Conservation (phyloP, 2,797 vertebrate species). For the Chrysolophus pictus region DNA sequence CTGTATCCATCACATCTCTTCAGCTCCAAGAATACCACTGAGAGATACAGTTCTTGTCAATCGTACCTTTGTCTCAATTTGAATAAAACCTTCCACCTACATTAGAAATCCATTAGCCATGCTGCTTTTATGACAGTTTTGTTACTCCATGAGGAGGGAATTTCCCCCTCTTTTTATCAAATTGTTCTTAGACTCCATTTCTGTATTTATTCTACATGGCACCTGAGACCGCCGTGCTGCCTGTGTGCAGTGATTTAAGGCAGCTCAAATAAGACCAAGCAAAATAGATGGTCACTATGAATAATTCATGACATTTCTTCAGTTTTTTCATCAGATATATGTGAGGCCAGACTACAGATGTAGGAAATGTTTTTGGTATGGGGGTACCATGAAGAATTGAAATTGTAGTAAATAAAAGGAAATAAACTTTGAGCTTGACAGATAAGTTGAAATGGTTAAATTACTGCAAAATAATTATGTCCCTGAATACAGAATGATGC, state of each 20-base stretch:
- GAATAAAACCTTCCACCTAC: slow-evolving; percentile 58
- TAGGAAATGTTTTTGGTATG: not conserved
- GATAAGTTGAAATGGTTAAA: not conserved
- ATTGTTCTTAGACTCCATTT: not conserved
- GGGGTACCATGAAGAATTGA: not conserved
- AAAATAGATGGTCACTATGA: not conserved
- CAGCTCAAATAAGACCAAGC: not conserved
- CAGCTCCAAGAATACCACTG: slow-evolving; percentile 45
- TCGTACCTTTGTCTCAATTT: slow-evolving; percentile 68
- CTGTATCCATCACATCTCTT: slow-evolving; percentile 29
- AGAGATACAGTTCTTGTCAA: slow-evolving; percentile 66
- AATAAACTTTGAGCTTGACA: not conserved
- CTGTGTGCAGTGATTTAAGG: not conserved
- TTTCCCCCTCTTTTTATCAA: not conserved
- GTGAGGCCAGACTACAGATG: not conserved
- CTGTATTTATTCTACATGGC: not conserved
- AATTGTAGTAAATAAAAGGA: not conserved
- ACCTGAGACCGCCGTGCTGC: not conserved
- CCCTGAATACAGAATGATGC: not conserved
- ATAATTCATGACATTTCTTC: not conserved
- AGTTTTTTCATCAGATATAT: not conserved
- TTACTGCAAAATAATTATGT: not conserved
- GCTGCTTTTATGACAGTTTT: slow-evolving; percentile 26
- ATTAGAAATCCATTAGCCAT: slow-evolving; percentile 67
- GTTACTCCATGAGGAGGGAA: not conserved